Conservation (phyloP, 2,113 vertebrate species). For the Embiotoca jacksoni region DNA sequence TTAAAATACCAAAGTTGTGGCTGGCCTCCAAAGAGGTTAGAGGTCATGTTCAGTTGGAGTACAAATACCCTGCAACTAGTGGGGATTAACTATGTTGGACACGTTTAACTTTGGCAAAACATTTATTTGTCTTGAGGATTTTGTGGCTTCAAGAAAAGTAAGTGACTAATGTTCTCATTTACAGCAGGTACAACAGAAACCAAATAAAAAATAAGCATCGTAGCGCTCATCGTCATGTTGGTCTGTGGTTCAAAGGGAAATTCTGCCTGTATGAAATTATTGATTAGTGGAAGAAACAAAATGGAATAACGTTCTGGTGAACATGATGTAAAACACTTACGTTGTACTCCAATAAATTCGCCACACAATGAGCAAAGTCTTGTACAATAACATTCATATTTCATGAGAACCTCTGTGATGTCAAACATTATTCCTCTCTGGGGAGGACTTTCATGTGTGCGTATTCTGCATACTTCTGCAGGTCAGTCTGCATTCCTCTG, state of each 20-base stretch:
- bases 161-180: too few relatives aligned
- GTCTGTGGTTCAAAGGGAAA: neutral
- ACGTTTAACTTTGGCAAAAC: neutral
- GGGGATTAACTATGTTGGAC: neutral
- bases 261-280: neutral
- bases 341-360: neutral
- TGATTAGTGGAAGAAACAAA: neutral
- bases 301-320: neutral
- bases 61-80: neutral
- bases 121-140: neutral
- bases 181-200: neutral
- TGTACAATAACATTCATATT: constrained; percentile 36
- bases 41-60: neutral
- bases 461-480: constrained; percentile 13
- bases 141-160: too few relatives aligned
- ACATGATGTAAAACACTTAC: constrained; percentile 2
- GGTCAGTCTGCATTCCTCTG: constrained; percentile 52
- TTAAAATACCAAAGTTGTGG: constrained; percentile 12
- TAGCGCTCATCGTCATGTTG: too few relatives aligned
- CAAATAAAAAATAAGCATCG: neutral
- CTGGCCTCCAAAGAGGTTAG: neutral
- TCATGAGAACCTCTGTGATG: neutral
- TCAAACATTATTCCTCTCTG: constrained; percentile 29
- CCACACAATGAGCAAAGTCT: neutral
- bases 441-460: constrained; percentile 49